These are phyloP conservation scores for Theocolax elegans DNA, from an alignment of 1,140 invertebrate genomes.

Conservation along the genomic window DNA sequence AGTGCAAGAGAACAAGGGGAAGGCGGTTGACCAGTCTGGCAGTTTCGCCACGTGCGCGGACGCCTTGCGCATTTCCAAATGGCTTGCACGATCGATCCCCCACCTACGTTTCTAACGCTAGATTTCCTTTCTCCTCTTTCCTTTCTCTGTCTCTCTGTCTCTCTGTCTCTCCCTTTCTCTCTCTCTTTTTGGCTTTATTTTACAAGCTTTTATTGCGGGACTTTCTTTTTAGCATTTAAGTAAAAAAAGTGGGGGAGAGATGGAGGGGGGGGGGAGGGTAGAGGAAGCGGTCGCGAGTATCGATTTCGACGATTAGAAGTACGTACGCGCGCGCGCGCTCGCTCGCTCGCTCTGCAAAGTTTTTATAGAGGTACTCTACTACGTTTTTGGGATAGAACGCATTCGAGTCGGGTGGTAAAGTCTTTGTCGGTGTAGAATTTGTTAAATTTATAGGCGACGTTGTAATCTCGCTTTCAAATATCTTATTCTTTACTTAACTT, in stretches of 20 bases:
- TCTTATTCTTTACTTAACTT: too few relatives aligned
- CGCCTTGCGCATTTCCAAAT: constrained; percentile 52
- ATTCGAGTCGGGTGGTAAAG: too few relatives aligned
- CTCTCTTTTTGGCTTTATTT: background rate
- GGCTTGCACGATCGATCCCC: constrained; percentile 32
- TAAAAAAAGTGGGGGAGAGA: too few relatives aligned
- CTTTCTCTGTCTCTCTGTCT: background rate
- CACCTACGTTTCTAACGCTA: too few relatives aligned
- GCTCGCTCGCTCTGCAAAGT: too few relatives aligned
- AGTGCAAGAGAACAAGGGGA: background rate
- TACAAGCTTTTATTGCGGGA: background rate
- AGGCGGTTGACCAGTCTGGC: constrained; percentile 36
- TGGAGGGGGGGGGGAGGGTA: too few relatives aligned
- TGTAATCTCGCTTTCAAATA: too few relatives aligned
- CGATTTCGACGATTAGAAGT: background rate
- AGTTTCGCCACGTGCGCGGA: constrained; percentile 53
- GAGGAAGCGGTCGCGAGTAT: background rate
- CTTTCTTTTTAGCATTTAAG: background rate
- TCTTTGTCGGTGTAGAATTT: too few relatives aligned
- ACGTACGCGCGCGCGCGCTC: too few relatives aligned
- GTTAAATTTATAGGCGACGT: too few relatives aligned
- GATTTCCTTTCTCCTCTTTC: background rate
- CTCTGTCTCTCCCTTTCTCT: background rate
- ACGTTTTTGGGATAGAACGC: too few relatives aligned
- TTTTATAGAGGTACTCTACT: too few relatives aligned